phyloP scores from a whole-genome alignment of 2,797 vertebrate genomes.

The Ispidina picta region DNA sequence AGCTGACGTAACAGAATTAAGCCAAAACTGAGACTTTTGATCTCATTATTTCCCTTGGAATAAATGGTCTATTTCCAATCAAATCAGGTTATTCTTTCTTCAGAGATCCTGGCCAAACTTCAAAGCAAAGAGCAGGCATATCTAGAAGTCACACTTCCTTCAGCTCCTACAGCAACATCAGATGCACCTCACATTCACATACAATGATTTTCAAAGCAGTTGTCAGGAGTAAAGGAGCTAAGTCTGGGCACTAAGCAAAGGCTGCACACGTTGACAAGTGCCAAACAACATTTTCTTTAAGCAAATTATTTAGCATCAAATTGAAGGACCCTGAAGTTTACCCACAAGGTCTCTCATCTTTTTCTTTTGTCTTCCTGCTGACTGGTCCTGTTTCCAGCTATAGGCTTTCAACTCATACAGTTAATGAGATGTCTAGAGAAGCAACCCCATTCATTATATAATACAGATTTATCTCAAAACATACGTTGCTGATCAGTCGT shows the following conservation, averaged over 20 bases:
- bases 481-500: not conserved
- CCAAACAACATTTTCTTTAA: fast-evolving
- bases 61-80: not conserved
- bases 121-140: not conserved
- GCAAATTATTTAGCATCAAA: not conserved
- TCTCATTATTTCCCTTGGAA: not conserved
- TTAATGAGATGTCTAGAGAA: not conserved
- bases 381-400: not conserved
- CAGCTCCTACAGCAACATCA: not conserved
- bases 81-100: not conserved
- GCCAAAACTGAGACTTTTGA: not conserved
- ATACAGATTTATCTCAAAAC: not conserved
- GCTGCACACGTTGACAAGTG: not conserved
- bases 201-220: not conserved
- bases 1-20: not conserved
- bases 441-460: not conserved
- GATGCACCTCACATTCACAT: too few species aligned
- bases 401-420: fast-evolving
- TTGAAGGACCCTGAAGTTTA: not conserved
- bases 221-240: not conserved
- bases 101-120: not conserved
- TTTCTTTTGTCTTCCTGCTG: not conserved
- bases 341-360: not conserved
- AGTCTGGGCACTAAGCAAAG: not conserved
- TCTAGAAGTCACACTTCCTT: fast-evolving